Conservation (phyloP, 2,888 invertebrate genomes). For the Drosophila koepferae region DNA sequence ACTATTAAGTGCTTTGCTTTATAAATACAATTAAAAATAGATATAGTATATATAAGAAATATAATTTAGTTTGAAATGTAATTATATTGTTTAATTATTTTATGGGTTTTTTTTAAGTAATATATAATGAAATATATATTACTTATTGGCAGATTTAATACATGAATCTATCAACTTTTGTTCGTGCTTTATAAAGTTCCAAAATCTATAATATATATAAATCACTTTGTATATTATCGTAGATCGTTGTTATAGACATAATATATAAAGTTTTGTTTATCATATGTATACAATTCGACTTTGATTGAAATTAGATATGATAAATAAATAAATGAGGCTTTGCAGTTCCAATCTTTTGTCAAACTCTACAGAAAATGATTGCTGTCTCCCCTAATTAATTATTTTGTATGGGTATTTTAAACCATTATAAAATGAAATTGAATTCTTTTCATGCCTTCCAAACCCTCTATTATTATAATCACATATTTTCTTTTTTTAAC, state of each 20-base stretch:
- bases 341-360: not conserved
- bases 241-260: too few species aligned
- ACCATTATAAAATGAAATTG: not conserved
- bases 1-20: not conserved
- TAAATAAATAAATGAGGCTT: not conserved
- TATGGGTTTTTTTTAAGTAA: too few species aligned
- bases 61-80: not conserved
- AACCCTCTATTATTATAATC: slow-evolving; percentile 6
- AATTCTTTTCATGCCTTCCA: not conserved
- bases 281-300: not conserved
- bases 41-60: not conserved
- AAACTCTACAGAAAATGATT: not conserved
- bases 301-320: not conserved
- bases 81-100: not conserved
- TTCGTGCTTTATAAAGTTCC: too few species aligned
- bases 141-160: too few species aligned
- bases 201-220: too few species aligned
- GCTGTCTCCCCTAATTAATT: not conserved
- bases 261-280: not conserved
- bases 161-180: too few species aligned
- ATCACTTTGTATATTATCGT: too few species aligned
- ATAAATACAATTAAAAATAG: not conserved
- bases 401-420: not conserved
- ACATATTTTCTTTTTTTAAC: not conserved
- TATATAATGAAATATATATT: too few species aligned